Conservation (phyloP, 2,888 invertebrate species). For the Helicoverpa assulta region DNA sequence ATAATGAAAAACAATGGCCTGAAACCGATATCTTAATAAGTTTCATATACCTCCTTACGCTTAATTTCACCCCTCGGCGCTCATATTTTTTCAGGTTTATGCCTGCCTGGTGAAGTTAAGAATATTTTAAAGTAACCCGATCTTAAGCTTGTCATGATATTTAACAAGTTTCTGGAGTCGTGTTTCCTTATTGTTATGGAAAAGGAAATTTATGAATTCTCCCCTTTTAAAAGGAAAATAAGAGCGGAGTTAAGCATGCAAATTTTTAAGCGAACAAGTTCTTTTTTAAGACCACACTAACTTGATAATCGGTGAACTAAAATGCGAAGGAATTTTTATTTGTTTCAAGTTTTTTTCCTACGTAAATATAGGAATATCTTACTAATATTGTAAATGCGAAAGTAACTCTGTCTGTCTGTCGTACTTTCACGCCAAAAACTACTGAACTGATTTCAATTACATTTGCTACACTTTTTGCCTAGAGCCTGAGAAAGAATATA, state of each 20-base stretch:
- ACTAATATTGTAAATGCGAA: no score
- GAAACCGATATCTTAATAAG: not conserved
- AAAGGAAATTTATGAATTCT: not conserved
- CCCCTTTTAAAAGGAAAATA: not conserved
- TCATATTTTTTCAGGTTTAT: slow-evolving; percentile 1
- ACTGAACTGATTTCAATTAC: no score
- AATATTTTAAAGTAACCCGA: slow-evolving; percentile 1
- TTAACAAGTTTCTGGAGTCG: slow-evolving; percentile 1
- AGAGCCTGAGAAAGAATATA: no score
- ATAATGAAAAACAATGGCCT: not conserved
- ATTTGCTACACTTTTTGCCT: no score
- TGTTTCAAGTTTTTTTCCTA: no score
- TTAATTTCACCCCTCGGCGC: slow-evolving; percentile 2
- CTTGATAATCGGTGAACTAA: not conserved
- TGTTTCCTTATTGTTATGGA: not conserved
- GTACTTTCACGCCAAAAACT: no score
- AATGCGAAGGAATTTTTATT: no score
- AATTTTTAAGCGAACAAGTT: no score
- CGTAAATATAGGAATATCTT: no score
- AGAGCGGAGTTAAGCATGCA: no score
- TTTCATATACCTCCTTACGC: not conserved
- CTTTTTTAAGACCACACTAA: no score
- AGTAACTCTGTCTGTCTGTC: no score
- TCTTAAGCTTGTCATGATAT: slow-evolving; percentile 7
- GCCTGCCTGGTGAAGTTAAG: not conserved